phyloP scores from a whole-genome alignment of 2,888 invertebrate genomes.

The Meganola albula region DNA sequence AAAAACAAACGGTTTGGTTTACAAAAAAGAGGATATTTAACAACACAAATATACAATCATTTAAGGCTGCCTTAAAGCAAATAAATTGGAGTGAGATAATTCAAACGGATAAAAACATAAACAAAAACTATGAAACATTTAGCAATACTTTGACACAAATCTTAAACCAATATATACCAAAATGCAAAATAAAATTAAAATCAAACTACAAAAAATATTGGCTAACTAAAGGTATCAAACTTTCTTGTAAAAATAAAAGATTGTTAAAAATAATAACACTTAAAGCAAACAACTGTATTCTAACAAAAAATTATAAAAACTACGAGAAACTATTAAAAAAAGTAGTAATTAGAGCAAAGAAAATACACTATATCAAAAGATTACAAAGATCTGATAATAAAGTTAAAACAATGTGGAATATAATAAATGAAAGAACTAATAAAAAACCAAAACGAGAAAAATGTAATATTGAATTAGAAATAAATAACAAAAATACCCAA shows the following conservation, averaged over 20 bases:
- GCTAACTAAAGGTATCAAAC: conserved; percentile 4
- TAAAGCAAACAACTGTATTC: not conserved
- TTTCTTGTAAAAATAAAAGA: conserved; percentile 3
- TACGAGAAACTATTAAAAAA: not conserved
- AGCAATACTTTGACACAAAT: not conserved
- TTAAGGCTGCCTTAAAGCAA: conserved; percentile 1
- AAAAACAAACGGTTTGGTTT: not conserved
- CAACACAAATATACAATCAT: not conserved
- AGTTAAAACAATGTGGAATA: too few species aligned
- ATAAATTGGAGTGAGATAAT: conserved; percentile 1
- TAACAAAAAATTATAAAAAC: not conserved
- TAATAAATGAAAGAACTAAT: too few species aligned
- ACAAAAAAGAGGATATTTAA: not conserved
- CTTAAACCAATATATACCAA: conserved; percentile 4
- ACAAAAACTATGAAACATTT: conserved; percentile 1
- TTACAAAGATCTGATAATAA: too few species aligned
- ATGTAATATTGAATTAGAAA: too few species aligned
- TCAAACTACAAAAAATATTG: not conserved
- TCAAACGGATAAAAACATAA: not conserved
- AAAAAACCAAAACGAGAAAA: too few species aligned
- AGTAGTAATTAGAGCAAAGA: not conserved
- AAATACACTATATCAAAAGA: too few species aligned
- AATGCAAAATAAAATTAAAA: conserved; percentile 1
- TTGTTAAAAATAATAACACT: not conserved
- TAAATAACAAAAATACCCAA: too few species aligned